These are phyloP conservation scores for Schizothorax lantsangensis DNA, from an alignment of 2,797 vertebrate species.

Conservation along the genomic window DNA sequence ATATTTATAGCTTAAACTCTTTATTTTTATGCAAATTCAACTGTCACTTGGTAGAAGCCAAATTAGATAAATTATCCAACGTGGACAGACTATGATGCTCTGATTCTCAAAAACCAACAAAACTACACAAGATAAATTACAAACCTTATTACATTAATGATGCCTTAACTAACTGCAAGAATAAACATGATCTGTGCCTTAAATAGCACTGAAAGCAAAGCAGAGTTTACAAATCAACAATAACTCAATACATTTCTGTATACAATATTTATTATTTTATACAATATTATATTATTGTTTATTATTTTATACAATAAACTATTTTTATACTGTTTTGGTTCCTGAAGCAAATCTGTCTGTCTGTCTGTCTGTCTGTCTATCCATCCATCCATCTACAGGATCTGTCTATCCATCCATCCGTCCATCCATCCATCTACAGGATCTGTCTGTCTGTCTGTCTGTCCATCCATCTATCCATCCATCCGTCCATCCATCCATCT, in stretches of 20 bases:
- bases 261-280: too few species aligned
- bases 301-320: neutral
- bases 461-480: too few species aligned
- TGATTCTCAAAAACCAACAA: neutral
- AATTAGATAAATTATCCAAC: neutral
- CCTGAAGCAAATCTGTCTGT: neutral
- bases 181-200: neutral
- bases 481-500: too few species aligned
- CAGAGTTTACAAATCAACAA: neutral
- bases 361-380: too few species aligned
- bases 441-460: too few species aligned
- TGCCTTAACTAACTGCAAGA: neutral
- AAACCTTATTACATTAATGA: neutral
- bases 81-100: neutral
- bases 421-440: too few species aligned
- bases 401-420: too few species aligned
- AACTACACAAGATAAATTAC: neutral
- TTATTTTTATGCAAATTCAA: neutral
- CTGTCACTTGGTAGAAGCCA: neutral
- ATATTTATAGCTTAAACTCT: neutral
- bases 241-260: neutral
- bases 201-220: neutral
- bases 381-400: too few species aligned
- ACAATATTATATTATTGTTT: too few species aligned
- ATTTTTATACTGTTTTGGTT: neutral